Conservation (phyloP, 2,113 vertebrate species). For the Crotalus horridus region DNA sequence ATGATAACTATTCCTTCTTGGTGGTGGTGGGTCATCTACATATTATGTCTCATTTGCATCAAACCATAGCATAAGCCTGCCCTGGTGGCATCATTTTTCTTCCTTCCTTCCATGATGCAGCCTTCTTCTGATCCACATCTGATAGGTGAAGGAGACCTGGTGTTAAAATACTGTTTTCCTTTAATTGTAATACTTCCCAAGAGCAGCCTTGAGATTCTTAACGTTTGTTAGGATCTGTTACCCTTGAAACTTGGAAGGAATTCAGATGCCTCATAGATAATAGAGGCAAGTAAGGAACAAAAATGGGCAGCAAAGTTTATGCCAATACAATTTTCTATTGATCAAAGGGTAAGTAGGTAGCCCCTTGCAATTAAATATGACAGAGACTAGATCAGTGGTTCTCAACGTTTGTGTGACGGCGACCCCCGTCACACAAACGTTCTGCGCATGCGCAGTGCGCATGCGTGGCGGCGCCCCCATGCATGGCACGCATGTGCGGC, state of each 20-base stretch:
- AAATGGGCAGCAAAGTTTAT: neutral
- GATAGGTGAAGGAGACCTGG: neutral
- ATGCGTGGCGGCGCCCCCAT: too few species aligned
- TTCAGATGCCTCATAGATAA: neutral
- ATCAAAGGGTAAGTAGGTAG: neutral
- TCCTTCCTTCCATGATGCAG: neutral
- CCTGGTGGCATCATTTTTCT: neutral
- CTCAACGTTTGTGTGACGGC: too few species aligned
- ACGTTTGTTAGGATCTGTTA: neutral
- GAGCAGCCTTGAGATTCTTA: neutral
- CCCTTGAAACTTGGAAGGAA: neutral
- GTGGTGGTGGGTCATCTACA: neutral
- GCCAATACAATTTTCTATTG: neutral
- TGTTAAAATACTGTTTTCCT: neutral
- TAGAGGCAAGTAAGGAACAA: neutral
- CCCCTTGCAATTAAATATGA: neutral
- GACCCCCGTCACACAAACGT: too few species aligned
- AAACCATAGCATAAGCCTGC: neutral
- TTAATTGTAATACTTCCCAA: neutral
- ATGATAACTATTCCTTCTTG: neutral
- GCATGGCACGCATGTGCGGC: too few species aligned
- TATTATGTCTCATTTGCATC: neutral
- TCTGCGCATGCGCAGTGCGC: too few species aligned
- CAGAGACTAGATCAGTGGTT: neutral
- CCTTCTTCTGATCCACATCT: neutral